Evolutionary conservation across 2,113 vertebrate species (phyloP).

Genomic region (Melanerpes formicivorus): DNA sequence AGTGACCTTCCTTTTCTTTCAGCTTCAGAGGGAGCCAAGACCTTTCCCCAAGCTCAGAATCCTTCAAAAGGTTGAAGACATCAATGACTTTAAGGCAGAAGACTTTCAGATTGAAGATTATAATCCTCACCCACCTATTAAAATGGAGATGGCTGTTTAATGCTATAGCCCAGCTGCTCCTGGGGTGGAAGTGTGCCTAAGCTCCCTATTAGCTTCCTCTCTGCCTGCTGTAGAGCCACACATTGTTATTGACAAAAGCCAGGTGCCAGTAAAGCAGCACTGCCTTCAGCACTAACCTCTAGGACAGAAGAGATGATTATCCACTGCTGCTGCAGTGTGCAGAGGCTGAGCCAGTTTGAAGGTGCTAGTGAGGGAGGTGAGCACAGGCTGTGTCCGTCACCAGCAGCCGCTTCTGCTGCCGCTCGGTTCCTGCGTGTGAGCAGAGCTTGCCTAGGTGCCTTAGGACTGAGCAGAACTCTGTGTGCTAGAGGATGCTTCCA

Average conservation of each 20-base stretch:
- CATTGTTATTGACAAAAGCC: neutral
- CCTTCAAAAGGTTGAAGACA: constrained; percentile 84
- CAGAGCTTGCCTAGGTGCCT: neutral
- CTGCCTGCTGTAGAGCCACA: neutral
- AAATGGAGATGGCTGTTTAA: constrained; percentile 96
- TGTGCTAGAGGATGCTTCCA: neutral
- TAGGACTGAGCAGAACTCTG: neutral
- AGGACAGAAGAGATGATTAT: neutral
- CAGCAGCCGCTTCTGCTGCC: neutral
- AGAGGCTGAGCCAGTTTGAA: neutral
- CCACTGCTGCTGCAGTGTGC: neutral
- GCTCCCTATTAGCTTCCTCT: neutral
- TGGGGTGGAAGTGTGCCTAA: neutral
- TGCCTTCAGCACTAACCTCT: neutral
- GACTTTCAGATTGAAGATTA: constrained; percentile 93
- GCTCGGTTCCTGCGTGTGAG: neutral
- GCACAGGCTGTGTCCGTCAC: rapidly evolving
- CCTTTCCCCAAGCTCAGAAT: constrained; percentile 94
- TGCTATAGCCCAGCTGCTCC: neutral
- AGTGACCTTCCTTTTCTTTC: constrained; percentile 35
- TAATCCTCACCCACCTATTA: constrained; percentile 91
- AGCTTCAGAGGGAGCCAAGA: constrained; percentile 91
- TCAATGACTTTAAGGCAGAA: constrained; percentile 87
- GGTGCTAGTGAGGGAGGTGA: neutral
- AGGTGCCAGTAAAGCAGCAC: neutral